Evolutionary conservation across 1,140 invertebrate species (phyloP), one percentile per base, ranked within the genome.

Genomic region (Temnothorax nylanderi): DNA sequence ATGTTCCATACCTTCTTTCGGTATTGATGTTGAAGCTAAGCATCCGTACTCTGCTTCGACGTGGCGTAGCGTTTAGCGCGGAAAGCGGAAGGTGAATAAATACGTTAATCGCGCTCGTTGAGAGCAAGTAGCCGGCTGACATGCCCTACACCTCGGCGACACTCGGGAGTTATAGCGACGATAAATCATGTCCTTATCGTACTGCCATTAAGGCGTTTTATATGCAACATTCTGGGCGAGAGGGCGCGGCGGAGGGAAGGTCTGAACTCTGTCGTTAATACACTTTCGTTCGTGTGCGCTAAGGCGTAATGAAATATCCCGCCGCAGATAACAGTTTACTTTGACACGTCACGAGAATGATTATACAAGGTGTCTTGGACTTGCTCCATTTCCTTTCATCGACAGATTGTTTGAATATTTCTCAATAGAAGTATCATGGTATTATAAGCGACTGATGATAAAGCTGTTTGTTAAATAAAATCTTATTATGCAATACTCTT

Each of bases 111-210:
- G 75, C 64, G 85, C 75, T 78, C 77, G 85, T 86, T 86, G 85
- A 86, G 77, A 86, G 77, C 85, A 86, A 86, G 85, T 86, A 86
- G 62, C 76, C 64, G 85, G 85, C 41, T 86, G 85, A 86, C 76
- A 32, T 81, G 85, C 77, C 69, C 80, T 84, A 82, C 78, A 86
- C 67, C 77, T 65, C 64, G 78, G 76, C 85, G 85, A 86, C 85
- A 86, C 76, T 82, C 44, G 56, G 49, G 77, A 84, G 64, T 86
- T 86, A 86, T 72, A 21, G 85, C 64, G 77, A n/a, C 51, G 44
- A 86, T 86, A 86, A 86, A 86, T 86, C 85, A 82, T 82, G 85
- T 62, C 85, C 77, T 86, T 86, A 86, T 86, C 85, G 85, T 71
- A 60, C 78, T 86, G 76, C 85, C 85, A 86, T 82, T 84, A 84